Conservation (phyloP, 2,797 vertebrate genomes). For the Schizothorax lantsangensis region DNA sequence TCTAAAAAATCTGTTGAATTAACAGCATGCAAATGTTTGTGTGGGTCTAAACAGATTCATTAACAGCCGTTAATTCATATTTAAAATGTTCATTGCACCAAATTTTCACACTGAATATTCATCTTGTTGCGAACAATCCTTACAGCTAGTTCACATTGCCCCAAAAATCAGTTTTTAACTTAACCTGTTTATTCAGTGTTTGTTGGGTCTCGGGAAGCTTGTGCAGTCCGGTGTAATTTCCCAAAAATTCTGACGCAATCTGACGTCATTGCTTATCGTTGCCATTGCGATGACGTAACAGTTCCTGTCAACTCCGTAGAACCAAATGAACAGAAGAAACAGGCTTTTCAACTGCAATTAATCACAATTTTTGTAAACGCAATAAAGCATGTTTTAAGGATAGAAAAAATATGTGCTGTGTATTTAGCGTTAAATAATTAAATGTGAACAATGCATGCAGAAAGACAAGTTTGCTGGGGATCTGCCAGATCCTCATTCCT, state of each 20-base stretch:
- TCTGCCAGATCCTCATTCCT: background rate
- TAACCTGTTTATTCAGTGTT: background rate
- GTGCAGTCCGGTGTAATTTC: background rate
- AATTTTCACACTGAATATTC: background rate
- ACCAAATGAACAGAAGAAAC: background rate
- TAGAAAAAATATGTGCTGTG: background rate
- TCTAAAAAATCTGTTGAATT: background rate
- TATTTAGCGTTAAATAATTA: background rate
- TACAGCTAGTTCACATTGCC: background rate
- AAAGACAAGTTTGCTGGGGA: background rate
- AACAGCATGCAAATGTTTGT: background rate
- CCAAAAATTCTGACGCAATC: background rate
- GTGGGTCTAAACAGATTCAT: background rate
- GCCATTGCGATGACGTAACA: background rate
- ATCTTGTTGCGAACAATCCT: background rate
- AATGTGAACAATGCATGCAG: background rate
- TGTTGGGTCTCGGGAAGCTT: background rate
- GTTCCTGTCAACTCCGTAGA: background rate
- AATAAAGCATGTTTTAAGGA: background rate
- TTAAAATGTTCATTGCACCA: background rate
- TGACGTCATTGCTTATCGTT: background rate
- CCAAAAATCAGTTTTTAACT: background rate
- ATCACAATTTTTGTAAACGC: background rate
- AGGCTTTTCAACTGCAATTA: background rate
- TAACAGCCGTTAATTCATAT: background rate